Conservation (phyloP, 2,888 invertebrate species). For the Pyralis farinalis region DNA sequence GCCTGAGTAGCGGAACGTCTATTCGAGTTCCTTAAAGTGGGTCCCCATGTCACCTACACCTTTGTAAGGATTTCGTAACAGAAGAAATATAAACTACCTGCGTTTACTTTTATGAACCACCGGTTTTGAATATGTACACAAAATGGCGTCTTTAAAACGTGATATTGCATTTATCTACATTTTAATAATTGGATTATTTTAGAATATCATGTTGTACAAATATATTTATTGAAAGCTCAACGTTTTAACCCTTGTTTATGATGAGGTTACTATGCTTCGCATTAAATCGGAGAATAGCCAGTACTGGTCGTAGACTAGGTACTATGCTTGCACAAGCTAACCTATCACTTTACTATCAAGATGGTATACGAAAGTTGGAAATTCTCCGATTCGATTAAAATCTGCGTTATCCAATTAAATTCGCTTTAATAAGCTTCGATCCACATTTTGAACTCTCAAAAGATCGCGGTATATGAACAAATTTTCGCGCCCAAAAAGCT, state of each 20-base stretch:
- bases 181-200: slow-evolving; percentile 17
- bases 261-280: slow-evolving; percentile 40
- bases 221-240: slow-evolving; percentile 68
- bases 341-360: background rate
- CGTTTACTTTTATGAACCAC: slow-evolving; percentile 15
- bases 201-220: slow-evolving; percentile 47
- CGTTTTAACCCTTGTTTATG: slow-evolving; percentile 63
- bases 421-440: slow-evolving; percentile 5
- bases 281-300: slow-evolving; percentile 7
- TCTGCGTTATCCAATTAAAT: slow-evolving; percentile 6
- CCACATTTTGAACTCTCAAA: slow-evolving; percentile 5
- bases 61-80: background rate
- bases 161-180: slow-evolving; percentile 8
- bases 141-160: slow-evolving; percentile 16
- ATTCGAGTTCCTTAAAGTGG: slow-evolving; percentile 1
- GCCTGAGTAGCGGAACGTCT: slow-evolving; percentile 14
- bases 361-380: slow-evolving; percentile 13
- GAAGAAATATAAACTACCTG: slow-evolving; percentile 1
- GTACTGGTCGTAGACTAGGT: too few species aligned
- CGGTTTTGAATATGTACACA: slow-evolving; percentile 34
- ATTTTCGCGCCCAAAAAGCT: slow-evolving; percentile 46
- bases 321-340: background rate
- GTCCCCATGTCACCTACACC: slow-evolving; percentile 11
- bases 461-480: slow-evolving; percentile 27
- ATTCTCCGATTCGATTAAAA: slow-evolving; percentile 7